Base-by-base conservation (phyloP, 2,113 vertebrate genomes). In the Podarcis raffonei region DNA sequence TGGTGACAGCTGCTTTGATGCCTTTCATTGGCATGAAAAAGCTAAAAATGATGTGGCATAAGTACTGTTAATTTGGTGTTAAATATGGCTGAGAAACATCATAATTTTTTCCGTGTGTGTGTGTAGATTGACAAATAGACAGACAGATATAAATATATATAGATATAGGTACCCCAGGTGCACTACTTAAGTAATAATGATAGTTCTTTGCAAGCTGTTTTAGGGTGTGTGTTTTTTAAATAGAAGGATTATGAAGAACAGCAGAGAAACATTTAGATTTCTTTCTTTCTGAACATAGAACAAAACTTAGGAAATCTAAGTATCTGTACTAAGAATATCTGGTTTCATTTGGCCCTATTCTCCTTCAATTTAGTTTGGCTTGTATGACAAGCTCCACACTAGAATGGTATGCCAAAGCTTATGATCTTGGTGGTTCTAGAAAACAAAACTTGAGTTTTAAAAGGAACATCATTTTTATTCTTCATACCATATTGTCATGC, bases 1-100 rank as follows among this genome's bases (percentile, higher is more conserved):
- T 62, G 84, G 90, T 91, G 92, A 89, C 92, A 90, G 89, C 30
- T 78, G 42, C 88, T 95, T 92, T 95, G 90, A 85, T 95, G 95
- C 78, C 37, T 94, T 85, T 94, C 92, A 87, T 91, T 93, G 93
- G 72, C 90, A 75, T 37, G 53, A 80, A 89, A 84, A 89, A 88
- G 15, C 35, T 92, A 93, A 87, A 59, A 88, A 74, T 71, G 37
- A 84, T 90, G 23, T 6, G 75, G 78, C 32, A 0, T 62, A 71
- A 88, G 35, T 86, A 84, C 30, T 81, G 77, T 25, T 92, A 57
- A 9, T 39, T 82, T 79, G 30, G 80, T 80, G 89, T 69, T 53
- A 32, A 59, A 59, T 12, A 80, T 22, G 0, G 3, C 81, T 69
- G 16, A 66, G 89, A 81, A n/a, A 59, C 48, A 53, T 53, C 2